Base-by-base conservation (phyloP, 1,140 invertebrate species). In the Acyrthosiphon pisum region DNA sequence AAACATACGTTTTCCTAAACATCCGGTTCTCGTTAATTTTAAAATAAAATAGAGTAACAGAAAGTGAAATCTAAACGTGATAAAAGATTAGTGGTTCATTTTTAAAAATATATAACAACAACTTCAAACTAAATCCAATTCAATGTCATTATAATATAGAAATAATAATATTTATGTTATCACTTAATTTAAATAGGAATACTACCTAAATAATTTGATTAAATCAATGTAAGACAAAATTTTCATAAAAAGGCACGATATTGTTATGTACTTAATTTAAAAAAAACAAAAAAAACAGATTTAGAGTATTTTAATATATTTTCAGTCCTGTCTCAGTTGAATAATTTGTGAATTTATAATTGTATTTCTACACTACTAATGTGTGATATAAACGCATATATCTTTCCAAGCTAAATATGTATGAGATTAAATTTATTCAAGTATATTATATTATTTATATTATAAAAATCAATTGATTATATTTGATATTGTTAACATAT, bases 11-110 rank as follows among this genome's bases (percentile, higher is more conserved):
- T 91, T n/a, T 91, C 23, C n/a, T 46, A 44, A 76, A 76, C 60
- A 30, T 91, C 60, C 60, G 90, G 90, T 91, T 91, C 56, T 76
- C 90, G 30, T 91, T 91, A 91, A 91, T 91, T 91, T 91, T 22
- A 76, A 46, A 91, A 68, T n/a, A 7, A 91, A 89, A 91, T 22
- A 6, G 6, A 22, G 7, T 2, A n/a, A 60, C 18, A 41, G 6
- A 76, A 48, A 76, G 76, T 37, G 41, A 68, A 91, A 91, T 76
- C 41, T 68, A 20, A 76, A 91, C 26, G 60, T 9, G 41, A 48
- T 48, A 53, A 91, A 30, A 30, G 7, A 68, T 91, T n/a, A 68
- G 14, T 20, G 60, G n/a, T 89, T 53, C 46, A 46, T 8, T 53
- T 53, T 22, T 35, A 2, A 46, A 26, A 22, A 50, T 50, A 88